Percentiles rank a stretch among this genome's conserved stretches.
Conservation (phyloP, 2,888 invertebrate species). For the Phoronis australis region DNA sequence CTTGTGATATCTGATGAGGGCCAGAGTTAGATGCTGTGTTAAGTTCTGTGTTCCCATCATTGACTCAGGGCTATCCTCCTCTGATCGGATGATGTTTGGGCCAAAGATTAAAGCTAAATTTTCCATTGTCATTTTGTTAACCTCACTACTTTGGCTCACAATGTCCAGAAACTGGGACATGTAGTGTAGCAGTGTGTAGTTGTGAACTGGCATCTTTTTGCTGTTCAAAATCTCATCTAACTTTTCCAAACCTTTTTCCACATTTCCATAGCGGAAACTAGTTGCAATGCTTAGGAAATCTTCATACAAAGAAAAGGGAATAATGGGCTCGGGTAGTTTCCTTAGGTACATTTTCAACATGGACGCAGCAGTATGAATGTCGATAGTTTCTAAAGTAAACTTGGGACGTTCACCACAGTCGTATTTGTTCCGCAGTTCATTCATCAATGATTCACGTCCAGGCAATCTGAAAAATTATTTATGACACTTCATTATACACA, state of each 20-base stretch:
- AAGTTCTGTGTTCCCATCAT: slow-evolving; percentile 46
- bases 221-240: slow-evolving; percentile 24
- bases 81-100: slow-evolving; percentile 47
- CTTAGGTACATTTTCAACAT: slow-evolving; percentile 48
- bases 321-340: slow-evolving; percentile 48
- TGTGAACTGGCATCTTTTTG: slow-evolving; percentile 31
- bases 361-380: slow-evolving; percentile 49
- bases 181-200: slow-evolving; percentile 41
- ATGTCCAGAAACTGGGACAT: slow-evolving; percentile 40
- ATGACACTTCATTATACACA: too few relatives aligned
- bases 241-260: slow-evolving; percentile 12
- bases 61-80: slow-evolving; percentile 43
- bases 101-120: slow-evolving; percentile 50
- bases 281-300: slow-evolving; percentile 39
- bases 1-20: slow-evolving; percentile 36
- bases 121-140: slow-evolving; percentile 42
- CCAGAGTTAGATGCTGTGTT: slow-evolving; percentile 41
- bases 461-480: slow-evolving; percentile 44
- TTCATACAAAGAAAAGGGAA: slow-evolving; percentile 40
- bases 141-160: slow-evolving; percentile 22
- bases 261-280: slow-evolving; percentile 24
- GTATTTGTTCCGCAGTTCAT: slow-evolving; percentile 38
- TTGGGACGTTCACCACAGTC: slow-evolving; percentile 28
- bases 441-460: slow-evolving; percentile 35
- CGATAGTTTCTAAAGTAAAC: slow-evolving; percentile 24